These are phyloP conservation scores for Cherax quadricarinatus DNA, from an alignment of 1,140 invertebrate genomes.

Conservation along the genomic window DNA sequence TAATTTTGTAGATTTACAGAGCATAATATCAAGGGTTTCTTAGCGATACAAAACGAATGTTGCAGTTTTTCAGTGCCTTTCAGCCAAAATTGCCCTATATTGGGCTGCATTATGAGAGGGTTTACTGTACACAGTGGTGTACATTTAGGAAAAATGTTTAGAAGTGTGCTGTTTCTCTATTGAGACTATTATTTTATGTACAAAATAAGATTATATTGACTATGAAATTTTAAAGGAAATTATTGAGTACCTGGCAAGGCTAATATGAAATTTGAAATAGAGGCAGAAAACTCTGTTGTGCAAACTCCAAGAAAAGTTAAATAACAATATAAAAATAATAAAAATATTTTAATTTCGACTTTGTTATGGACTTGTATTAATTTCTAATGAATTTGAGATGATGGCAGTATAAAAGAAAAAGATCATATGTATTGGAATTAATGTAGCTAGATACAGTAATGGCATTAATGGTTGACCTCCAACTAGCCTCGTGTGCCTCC, in stretches of 20 bases:
- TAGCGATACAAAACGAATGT: too few species aligned
- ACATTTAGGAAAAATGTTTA: too few species aligned
- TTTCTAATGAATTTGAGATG: not conserved
- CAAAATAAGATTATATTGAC: not conserved
- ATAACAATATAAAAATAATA: not conserved
- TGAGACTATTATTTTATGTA: too few species aligned
- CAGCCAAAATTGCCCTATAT: too few species aligned
- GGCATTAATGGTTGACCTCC: constrained; percentile 54
- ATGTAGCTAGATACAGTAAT: not conserved
- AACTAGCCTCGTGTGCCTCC: constrained; percentile 67
- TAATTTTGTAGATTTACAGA: too few species aligned
- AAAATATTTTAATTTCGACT: not conserved
- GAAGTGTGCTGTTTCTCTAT: too few species aligned
- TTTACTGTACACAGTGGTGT: too few species aligned
- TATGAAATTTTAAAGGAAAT: not conserved
- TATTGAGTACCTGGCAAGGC: not conserved
- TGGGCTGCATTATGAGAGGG: too few species aligned
- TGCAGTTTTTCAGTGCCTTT: too few species aligned
- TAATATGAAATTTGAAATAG: not conserved
- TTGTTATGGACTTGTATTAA: not conserved
- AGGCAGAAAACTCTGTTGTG: not conserved
- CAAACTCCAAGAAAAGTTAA: not conserved
- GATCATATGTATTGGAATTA: not conserved
- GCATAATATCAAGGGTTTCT: too few species aligned
- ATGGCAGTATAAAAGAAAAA: not conserved